Evolutionary conservation across 2,888 invertebrate genomes (phyloP), one percentile per base, ranked within the genome.

Genomic region (Drosophila paramelanica): DNA sequence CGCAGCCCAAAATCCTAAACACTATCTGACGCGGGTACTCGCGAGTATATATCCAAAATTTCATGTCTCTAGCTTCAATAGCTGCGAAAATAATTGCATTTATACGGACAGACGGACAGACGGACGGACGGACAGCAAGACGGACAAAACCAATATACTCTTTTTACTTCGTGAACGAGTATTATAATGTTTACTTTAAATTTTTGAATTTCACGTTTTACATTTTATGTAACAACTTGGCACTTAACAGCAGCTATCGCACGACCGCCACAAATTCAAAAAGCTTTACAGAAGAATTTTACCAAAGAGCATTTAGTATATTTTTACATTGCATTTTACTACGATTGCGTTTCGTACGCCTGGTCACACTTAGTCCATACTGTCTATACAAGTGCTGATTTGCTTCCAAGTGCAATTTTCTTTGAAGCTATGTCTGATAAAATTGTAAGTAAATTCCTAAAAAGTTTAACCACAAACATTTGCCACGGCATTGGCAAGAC

Each of bases 381-480:
- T 72, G 60, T 61, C 73, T 73, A 62, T 47, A 73, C 52, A 75
- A 64, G 47, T 55, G 45, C 67, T 62, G 46, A n/a, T 52, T 76
- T 75, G 77, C 77, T 77, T 75, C 56, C 36, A 43, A 67, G 46
- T 73, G 55, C 27, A 61, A 58, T 60, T 64, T 75, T 67, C 23
- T 73, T 73, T 46, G 68, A 52, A 65, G 75, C 73, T 67, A 85
- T 74, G 84, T 55, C 82, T 61, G 88, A 88, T 67, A 81, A 85
- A 88, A 83, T 83, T 83, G 83, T 83, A 88, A 83, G 88, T 83
- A 81, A 70, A 71, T 73, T 66, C 42, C 60, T 62, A 25, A 61
- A 65, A 73, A 62, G 31, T 39, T 49, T 36, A 1, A 8, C 10
- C 13, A 17, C 41, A 41, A 31, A 3, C 3, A 13, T 1, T 36